These are phyloP conservation scores for Linyphia triangularis DNA, from an alignment of 2,888 invertebrate species.

Conservation along the genomic window DNA sequence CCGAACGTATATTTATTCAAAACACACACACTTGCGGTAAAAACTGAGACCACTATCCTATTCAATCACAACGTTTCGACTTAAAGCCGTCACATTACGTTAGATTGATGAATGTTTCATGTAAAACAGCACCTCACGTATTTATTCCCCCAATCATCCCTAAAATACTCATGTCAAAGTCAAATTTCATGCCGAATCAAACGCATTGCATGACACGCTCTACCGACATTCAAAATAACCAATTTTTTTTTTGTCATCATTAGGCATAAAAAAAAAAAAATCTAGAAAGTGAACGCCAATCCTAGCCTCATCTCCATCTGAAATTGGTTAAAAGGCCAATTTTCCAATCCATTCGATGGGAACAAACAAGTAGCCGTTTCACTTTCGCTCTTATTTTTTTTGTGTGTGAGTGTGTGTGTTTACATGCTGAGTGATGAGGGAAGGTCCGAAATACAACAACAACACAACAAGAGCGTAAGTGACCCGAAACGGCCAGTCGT, in stretches of 20 bases:
- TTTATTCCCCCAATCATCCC: neutral
- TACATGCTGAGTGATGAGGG: no score
- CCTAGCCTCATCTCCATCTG: neutral
- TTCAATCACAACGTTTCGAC: neutral
- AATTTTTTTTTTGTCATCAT: neutral
- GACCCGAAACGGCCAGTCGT: constrained; percentile 35
- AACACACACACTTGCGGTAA: neutral
- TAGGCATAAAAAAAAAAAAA: neutral
- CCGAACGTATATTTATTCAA: neutral
- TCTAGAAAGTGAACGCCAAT: neutral
- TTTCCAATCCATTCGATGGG: constrained; percentile 7
- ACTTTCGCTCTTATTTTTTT: neutral
- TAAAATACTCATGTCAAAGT: neutral
- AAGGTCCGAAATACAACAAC: neutral
- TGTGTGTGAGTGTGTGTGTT: neutral
- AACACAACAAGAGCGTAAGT: neutral
- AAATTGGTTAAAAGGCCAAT: neutral
- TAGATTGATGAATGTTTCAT: neutral
- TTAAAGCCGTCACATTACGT: neutral
- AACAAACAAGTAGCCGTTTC: neutral
- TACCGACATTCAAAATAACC: neutral
- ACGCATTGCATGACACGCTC: neutral
- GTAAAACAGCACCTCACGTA: neutral
- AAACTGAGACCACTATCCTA: neutral
- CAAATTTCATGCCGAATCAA: neutral